Percentiles rank a stretch among this genome's conserved stretches.
phyloP scores from a whole-genome alignment of 2,113 vertebrate species.

The Menura novaehollandiae region DNA sequence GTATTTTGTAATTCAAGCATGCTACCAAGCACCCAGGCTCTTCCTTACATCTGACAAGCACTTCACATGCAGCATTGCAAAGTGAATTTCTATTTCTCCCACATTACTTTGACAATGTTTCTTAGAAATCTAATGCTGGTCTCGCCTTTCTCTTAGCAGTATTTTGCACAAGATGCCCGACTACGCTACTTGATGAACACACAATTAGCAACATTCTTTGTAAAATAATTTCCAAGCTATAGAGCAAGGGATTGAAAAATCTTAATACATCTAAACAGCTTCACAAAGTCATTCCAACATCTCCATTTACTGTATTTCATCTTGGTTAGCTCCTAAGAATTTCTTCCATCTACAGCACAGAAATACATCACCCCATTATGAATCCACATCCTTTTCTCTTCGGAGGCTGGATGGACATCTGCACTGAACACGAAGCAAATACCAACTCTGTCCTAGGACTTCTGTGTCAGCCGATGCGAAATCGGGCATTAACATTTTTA shows the following conservation, averaged over 20 bases:
- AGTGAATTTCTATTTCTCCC: conserved; percentile 23
- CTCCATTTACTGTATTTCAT: not conserved
- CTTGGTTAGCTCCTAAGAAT: not conserved
- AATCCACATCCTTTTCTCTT: conserved; percentile 56
- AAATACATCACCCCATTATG: conserved; percentile 64
- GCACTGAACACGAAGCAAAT: conserved; percentile 1
- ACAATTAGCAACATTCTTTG: not conserved
- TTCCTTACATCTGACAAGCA: conserved; percentile 34
- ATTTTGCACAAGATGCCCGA: not conserved
- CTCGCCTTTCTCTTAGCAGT: not conserved
- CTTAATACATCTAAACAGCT: not conserved
- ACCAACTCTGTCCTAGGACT: conserved; percentile 46
- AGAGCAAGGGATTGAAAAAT: not conserved
- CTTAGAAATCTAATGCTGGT: not conserved
- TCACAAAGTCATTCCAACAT: not conserved
- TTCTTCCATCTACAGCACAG: conserved; percentile 8
- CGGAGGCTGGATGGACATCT: not conserved
- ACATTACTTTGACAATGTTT: not conserved
- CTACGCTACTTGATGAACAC: not conserved
- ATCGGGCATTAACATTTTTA: conserved; percentile 46
- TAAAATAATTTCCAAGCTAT: not conserved
- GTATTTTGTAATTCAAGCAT: conserved; percentile 66
- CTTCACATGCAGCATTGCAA: not conserved
- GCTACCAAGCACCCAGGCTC: conserved; percentile 65
- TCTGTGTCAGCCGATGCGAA: not conserved